Base-by-base conservation (phyloP, 2,113 vertebrate genomes). In the Hyaena hyaena region DNA sequence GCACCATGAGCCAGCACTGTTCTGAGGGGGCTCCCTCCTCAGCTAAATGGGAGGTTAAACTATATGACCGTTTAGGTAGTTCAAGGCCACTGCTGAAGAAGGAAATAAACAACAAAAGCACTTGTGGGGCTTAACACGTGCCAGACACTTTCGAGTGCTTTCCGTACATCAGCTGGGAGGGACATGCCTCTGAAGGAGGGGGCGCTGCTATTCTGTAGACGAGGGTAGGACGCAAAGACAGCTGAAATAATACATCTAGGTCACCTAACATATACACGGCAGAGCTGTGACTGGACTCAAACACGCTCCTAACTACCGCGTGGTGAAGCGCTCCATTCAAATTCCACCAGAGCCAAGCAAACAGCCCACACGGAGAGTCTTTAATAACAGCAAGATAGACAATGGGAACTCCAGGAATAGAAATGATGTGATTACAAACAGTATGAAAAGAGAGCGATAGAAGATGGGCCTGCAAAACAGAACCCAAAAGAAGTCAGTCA, bases 301-400 rank as follows among this genome's bases (percentile, higher is more conserved):
- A 61, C 50, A 1, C 0, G 6, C 4, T 58, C 39, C 33, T 15
- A 53, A 7, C 33, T 2, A 12, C 39, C 1, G 14, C 1, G 0
- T 0, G 7, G 55, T 7, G 26, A 45, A 0, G 3, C 5, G 7
- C 7, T 4, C 61, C 61, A 14, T 0, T 39, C 43, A 63, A 15
- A 63, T 21, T 45, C 92, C 21, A 14, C 58, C 48, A 48, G 53
- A 23, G 23, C 61, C 43, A 16, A 39, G 50, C 61, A 45, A 35
- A 26, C 7, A 28, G 14, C 28, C 23, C 7, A 19, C 0, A 14
- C 0, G 0, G 19, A 81, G 68, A 26, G 3, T 35, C 31, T 12
- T 24, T 65, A 83, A 53, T 17, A 5, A 45, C 0, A 80, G 79
- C 26, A 39, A 50, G 31, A 33, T 2, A 7, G 26, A 33, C 33